Conservation (phyloP, 2,113 vertebrate species). For the Scopus umbretta region DNA sequence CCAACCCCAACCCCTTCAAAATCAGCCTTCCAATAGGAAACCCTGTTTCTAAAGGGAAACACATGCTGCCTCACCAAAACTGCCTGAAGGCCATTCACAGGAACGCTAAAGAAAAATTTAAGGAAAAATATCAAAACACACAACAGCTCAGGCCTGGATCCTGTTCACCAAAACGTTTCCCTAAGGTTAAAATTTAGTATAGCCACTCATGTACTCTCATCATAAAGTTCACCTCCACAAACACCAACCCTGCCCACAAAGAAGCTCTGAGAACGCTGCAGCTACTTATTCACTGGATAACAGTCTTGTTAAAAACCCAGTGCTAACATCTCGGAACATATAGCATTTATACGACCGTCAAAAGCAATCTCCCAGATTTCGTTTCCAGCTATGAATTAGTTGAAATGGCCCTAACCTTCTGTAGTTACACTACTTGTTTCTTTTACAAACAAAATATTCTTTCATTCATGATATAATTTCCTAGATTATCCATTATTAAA, state of each 20-base stretch:
- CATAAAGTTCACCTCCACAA: not conserved
- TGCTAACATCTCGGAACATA: not conserved
- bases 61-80: not conserved
- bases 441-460: conserved; percentile 57
- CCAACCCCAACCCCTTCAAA: not conserved
- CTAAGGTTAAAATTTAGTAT: not conserved
- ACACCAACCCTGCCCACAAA: not conserved
- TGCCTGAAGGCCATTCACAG: not conserved
- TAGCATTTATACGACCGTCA: not conserved
- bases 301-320: not conserved
- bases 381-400: conserved; percentile 22
- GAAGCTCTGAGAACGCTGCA: not conserved
- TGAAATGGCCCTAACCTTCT: conserved; percentile 28
- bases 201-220: accelerated
- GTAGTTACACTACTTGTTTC: conserved; percentile 17
- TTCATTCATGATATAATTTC: conserved; percentile 55
- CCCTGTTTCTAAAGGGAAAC: not conserved
- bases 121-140: not conserved
- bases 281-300: not conserved
- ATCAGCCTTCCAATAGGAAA: not conserved
- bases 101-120: not conserved
- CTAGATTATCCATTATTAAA: conserved; percentile 72
- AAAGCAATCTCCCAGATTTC: not conserved
- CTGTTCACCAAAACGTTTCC: not conserved
- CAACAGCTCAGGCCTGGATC: not conserved